Evolutionary conservation across 30 jellyfish, hydroid and myxozoan genomes (phyloP).

Genomic region (Turritopsis dohrnii): DNA sequence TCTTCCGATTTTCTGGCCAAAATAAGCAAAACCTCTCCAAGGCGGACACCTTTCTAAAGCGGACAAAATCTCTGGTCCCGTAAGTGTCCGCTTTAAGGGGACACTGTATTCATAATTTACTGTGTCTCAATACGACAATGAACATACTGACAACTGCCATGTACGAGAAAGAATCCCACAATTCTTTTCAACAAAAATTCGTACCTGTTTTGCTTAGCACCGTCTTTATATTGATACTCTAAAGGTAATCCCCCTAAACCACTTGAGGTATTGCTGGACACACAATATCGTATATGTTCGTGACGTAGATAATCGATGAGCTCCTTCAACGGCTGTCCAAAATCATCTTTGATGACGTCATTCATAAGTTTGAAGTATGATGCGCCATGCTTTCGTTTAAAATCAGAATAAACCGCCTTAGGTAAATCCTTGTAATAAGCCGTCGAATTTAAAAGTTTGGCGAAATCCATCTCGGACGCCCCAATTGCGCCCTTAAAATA

Average conservation of each 20-base stretch:
- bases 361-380: constrained; percentile 30
- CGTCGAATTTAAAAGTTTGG: constrained; percentile 3
- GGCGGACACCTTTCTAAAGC: too few species aligned
- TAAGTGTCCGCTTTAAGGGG: too few species aligned
- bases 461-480: constrained; percentile 5
- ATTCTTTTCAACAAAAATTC: background rate
- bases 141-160: too few species aligned
- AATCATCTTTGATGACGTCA: constrained; percentile 50
- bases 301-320: constrained; percentile 48
- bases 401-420: background rate
- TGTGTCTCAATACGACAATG: too few species aligned
- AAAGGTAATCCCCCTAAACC: constrained; percentile 74
- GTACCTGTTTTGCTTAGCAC: constrained; percentile 35
- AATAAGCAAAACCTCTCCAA: too few species aligned
- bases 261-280: constrained; percentile 50
- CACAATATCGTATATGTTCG: constrained; percentile 54
- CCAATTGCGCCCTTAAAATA: constrained; percentile 13
- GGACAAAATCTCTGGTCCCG: too few species aligned
- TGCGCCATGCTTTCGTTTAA: constrained; percentile 3
- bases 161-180: too few species aligned
- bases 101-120: too few species aligned
- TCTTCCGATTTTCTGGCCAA: too few species aligned
- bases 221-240: constrained; percentile 42
- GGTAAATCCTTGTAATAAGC: constrained; percentile 2
- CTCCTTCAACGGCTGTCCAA: constrained; percentile 70